Evolutionary conservation across 1,140 invertebrate species (phyloP).

Genomic region (Cyphomyrmex costatus): DNA sequence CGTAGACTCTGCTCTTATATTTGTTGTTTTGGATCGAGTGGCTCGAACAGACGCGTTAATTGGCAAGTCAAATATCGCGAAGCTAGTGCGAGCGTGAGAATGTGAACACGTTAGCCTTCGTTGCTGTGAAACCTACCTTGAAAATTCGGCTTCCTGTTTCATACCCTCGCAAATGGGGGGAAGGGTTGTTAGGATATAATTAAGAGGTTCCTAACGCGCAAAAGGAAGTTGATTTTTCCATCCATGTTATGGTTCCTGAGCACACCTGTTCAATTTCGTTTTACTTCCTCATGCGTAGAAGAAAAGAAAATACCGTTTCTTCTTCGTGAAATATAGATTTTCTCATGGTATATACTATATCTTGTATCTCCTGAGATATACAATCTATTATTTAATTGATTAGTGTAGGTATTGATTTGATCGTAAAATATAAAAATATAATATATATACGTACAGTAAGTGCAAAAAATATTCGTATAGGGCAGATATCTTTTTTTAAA

Average conservation of each 20-base stretch:
- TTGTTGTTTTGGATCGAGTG: constrained; percentile 20
- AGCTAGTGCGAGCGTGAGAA: constrained; percentile 71
- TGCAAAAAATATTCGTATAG: no score
- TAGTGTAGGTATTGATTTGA: background rate
- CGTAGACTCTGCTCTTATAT: constrained; percentile 28
- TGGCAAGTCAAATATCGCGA: constrained; percentile 78
- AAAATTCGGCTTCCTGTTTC: constrained; percentile 62
- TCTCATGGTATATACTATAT: background rate
- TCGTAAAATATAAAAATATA: background rate
- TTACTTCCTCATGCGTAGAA: background rate
- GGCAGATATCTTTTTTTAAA: no score
- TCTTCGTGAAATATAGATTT: background rate
- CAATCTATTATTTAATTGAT: background rate
- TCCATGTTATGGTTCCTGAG: background rate
- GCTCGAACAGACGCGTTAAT: constrained; percentile 76
- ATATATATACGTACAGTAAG: background rate
- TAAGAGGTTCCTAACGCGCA: background rate
- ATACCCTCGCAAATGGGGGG: background rate
- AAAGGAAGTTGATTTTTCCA: constrained; percentile 1
- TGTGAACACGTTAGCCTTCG: constrained; percentile 28
- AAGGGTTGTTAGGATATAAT: constrained; percentile 23
- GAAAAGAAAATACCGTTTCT: background rate
- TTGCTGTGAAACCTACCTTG: constrained; percentile 14
- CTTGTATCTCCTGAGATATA: background rate
- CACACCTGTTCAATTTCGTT: constrained; percentile 17